phyloP scores from a whole-genome alignment of 2,797 vertebrate species.

The Enteromius anoplus region DNA sequence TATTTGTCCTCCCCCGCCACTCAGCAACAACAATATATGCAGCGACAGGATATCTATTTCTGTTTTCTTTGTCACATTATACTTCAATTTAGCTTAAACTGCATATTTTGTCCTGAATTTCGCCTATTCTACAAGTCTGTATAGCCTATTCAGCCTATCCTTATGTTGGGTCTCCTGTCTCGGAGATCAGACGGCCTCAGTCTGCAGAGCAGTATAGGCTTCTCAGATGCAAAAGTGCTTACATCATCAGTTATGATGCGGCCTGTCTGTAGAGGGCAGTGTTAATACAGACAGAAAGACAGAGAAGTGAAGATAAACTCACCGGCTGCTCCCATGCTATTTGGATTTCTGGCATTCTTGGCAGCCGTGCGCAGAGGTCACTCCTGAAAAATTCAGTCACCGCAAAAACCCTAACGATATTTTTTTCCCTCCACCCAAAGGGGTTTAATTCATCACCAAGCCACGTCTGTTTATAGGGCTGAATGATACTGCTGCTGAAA shows the following conservation, averaged over 20 bases:
- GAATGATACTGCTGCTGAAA: slow-evolving; percentile 67
- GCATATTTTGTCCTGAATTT: slow-evolving; percentile 26
- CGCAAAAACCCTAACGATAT: slow-evolving; percentile 66
- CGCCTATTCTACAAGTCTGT: slow-evolving; percentile 34
- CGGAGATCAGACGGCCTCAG: slow-evolving; percentile 45
- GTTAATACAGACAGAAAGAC: slow-evolving; percentile 62
- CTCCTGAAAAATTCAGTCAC: slow-evolving; percentile 74
- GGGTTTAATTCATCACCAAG: slow-evolving; percentile 77
- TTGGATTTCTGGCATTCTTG: slow-evolving; percentile 80
- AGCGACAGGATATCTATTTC: slow-evolving; percentile 41
- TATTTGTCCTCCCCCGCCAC: slow-evolving; percentile 1
- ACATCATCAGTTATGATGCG: slow-evolving; percentile 75
- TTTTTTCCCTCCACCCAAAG: slow-evolving; percentile 57
- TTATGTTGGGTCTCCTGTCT: slow-evolving; percentile 35
- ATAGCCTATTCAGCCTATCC: slow-evolving; percentile 36
- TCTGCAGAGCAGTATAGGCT: slow-evolving; percentile 64
- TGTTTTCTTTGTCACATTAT: slow-evolving; percentile 41
- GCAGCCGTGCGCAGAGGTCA: slow-evolving; percentile 77
- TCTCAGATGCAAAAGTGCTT: slow-evolving; percentile 73
- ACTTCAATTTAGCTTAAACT: slow-evolving; percentile 40
- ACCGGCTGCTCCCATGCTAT: slow-evolving; percentile 73
- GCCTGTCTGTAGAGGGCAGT: slow-evolving; percentile 82
- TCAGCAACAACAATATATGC: slow-evolving; percentile 41
- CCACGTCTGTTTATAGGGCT: slow-evolving; percentile 70
- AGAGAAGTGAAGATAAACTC: slow-evolving; percentile 46